phyloP scores from a whole-genome alignment of 2,888 invertebrate genomes.

The Campaea margaritaria region DNA sequence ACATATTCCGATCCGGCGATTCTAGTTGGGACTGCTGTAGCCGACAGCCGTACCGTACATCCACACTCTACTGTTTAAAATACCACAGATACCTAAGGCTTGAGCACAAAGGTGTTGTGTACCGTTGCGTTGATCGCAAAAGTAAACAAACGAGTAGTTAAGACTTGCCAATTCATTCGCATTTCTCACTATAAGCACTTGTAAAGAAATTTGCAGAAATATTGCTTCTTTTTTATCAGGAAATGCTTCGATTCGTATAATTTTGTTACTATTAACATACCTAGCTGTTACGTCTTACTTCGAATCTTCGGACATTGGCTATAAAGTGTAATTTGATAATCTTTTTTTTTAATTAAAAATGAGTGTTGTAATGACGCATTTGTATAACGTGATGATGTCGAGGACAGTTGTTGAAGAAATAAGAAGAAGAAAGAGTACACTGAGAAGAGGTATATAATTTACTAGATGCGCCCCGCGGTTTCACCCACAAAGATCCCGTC shows the following conservation, averaged over 20 bases:
- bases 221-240: too few species aligned
- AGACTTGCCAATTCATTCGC: slow-evolving; percentile 16
- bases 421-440: slow-evolving; percentile 55
- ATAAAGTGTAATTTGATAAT: too few species aligned
- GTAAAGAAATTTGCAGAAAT: too few species aligned
- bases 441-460: slow-evolving; percentile 61
- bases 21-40: background rate
- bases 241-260: too few species aligned
- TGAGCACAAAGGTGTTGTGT: slow-evolving; percentile 46
- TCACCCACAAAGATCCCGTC: too few species aligned
- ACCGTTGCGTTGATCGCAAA: slow-evolving; percentile 33
- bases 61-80: slow-evolving; percentile 44
- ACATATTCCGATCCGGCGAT: too few species aligned
- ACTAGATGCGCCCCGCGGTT: too few species aligned
- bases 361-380: slow-evolving; percentile 44
- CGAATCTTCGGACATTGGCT: too few species aligned
- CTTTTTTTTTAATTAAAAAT: slow-evolving; percentile 25
- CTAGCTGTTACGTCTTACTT: too few species aligned
- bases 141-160: slow-evolving; percentile 41
- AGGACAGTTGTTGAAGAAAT: slow-evolving; percentile 63
- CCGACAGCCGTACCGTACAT: slow-evolving; percentile 5
- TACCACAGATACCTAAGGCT: slow-evolving; percentile 41
- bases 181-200: too few species aligned
- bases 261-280: too few species aligned
- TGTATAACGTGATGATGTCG: slow-evolving; percentile 46